Percentiles rank a stretch among this genome's conserved stretches.
These are phyloP conservation scores for Scatophagus argus DNA, from an alignment of 2,113 vertebrate species.

Conservation along the genomic window DNA sequence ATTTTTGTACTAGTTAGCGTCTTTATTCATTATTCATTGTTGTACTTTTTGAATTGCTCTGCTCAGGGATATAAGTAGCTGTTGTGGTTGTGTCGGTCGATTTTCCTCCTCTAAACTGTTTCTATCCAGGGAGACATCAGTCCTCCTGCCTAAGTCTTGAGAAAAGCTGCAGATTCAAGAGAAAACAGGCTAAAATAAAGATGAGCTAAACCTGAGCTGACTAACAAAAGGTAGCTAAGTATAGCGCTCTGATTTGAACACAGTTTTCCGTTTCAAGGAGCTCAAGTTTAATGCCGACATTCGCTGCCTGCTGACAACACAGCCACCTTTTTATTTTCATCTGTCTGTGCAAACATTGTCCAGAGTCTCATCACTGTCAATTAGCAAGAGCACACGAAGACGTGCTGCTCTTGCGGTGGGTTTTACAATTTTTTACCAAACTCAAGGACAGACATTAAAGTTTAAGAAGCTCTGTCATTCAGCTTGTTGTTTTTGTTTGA, in stretches of 20 bases:
- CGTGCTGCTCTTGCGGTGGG: neutral
- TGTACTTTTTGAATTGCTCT: neutral
- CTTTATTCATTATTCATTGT: neutral
- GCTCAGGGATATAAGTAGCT: neutral
- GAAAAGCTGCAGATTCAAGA: neutral
- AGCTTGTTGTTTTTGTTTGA: neutral
- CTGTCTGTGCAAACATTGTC: no score
- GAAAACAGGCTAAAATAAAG: constrained; percentile 9
- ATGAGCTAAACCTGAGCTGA: neutral
- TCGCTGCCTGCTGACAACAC: neutral
- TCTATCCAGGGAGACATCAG: neutral
- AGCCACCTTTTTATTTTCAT: constrained; percentile 12
- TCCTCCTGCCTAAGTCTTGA: neutral
- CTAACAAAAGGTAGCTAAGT: constrained; percentile 18
- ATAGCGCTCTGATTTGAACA: constrained; percentile 18
- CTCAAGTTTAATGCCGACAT: constrained; percentile 6
- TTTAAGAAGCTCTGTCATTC: neutral
- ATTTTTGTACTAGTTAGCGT: neutral
- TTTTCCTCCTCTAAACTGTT: neutral
- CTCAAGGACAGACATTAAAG: constrained; percentile 28
- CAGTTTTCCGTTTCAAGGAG: neutral
- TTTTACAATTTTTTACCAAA: neutral
- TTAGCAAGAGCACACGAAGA: constrained; percentile 12
- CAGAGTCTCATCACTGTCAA: constrained; percentile 3
- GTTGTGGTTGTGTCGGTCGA: neutral